phyloP scores from a whole-genome alignment of 1,140 invertebrate genomes.

The Bombus soroeensis region DNA sequence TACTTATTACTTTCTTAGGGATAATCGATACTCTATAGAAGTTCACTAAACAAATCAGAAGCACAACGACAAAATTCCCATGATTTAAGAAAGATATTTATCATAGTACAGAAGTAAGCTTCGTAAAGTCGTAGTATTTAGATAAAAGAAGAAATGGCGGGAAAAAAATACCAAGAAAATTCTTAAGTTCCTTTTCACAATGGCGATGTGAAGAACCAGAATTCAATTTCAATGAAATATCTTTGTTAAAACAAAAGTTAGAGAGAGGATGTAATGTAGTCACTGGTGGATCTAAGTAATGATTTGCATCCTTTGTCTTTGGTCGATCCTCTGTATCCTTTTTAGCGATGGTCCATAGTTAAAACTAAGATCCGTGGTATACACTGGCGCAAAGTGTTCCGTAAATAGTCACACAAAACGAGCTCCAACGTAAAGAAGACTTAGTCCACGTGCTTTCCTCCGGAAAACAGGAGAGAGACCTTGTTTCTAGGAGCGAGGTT shows the following conservation, averaged over 20 bases:
- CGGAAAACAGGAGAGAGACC: background rate
- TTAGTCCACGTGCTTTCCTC: background rate
- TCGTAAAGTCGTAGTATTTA: no score
- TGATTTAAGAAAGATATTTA: no score
- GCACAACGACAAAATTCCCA: no score
- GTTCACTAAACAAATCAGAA: no score
- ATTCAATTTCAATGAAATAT: background rate
- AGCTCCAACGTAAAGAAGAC: background rate
- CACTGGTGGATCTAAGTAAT: background rate
- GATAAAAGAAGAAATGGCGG: no score
- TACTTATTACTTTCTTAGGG: no score
- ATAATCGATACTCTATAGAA: no score
- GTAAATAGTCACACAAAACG: slow-evolving; percentile 12
- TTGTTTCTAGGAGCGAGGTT: no score
- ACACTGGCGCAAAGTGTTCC: slow-evolving; percentile 49
- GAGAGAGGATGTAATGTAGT: background rate
- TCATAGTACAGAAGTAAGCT: no score
- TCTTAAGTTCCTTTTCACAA: no score
- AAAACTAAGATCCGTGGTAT: background rate
- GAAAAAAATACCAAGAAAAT: no score
- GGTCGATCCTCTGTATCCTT: background rate
- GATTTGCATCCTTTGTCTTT: background rate
- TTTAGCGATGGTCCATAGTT: background rate
- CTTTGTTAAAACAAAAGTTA: background rate
- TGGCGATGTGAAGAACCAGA: no score